Evolutionary conservation across 2,113 vertebrate genomes (phyloP), one percentile per base, ranked within the genome.

Genomic region (Catharus minimus): DNA sequence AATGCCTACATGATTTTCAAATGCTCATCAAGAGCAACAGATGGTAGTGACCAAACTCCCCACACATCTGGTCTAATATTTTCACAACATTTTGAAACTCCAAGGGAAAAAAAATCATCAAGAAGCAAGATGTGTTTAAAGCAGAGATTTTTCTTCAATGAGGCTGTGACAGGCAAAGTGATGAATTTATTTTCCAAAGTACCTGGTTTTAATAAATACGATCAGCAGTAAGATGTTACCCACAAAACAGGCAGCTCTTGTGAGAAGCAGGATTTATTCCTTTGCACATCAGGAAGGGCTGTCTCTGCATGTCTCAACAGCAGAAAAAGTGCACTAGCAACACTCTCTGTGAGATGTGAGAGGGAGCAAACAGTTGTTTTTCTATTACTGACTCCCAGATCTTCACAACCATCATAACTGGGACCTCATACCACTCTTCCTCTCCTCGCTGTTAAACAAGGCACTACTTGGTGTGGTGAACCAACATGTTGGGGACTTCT

Each of bases 41-140:
- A 79, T 92, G 91, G 84, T 53, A 92, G 78, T 89, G 91, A 92
- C 94, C 38, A 82, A 93, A 95, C 67, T 71, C 20, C 26, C 89
- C 68, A 85, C 86, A 93, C 85, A 95, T 96, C 91, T 95, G 89
- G 60, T 91, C 61, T 88, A 89, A 38, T 91, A 67, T 56, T 87
- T 88, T 82, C 83, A 87, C 21, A 92, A 77, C 52, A 87, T 87
- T 89, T 75, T 71, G 38, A 81, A 89, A 62, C 39, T 36, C 58
- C 30, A 80, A 86, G 58, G 33, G 41, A 72, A 82, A 77, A 71
- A 77, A 28, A 60, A 62, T 5, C 4, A 3, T 62, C 44, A 88
- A 90, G 64, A 71, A 72, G 58, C 15, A 74, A 86, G 36, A 81
- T 65, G 61, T 75, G 58, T 55, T 43, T 68, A 65, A 83, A 52